A percentile compares a stretch with the other conserved stretches of the same genome.
Conservation (phyloP, 2,113 vertebrate genomes). For the Thryonomys swinderianus region DNA sequence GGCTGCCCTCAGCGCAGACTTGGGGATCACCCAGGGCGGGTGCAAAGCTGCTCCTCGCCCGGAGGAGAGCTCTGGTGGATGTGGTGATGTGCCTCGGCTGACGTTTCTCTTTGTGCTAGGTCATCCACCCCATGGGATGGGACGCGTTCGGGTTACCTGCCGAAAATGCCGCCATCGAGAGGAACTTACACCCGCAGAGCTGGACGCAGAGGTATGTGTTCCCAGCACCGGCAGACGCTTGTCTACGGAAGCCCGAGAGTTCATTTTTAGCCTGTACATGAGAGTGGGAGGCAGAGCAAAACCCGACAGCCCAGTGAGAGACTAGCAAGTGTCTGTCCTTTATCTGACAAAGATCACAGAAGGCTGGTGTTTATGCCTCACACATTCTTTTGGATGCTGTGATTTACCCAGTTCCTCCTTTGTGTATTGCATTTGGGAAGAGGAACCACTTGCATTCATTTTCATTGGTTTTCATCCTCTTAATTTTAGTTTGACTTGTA, state of each 20-base stretch:
- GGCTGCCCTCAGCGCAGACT: not conserved
- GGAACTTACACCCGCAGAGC: slow-evolving; percentile 92
- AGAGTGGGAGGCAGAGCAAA: not conserved
- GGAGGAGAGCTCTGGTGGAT: not conserved
- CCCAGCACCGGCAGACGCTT: not conserved
- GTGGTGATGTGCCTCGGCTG: not conserved
- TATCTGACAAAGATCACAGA: not conserved
- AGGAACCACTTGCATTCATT: not conserved
- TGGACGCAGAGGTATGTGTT: slow-evolving; percentile 94
- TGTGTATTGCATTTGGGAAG: not conserved
- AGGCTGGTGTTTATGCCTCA: not conserved
- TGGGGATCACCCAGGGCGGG: slow-evolving; percentile 23
- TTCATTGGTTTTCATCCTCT: not conserved
- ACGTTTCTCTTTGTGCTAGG: slow-evolving; percentile 85
- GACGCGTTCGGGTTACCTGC: slow-evolving; percentile 98
- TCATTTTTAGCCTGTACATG: not conserved
- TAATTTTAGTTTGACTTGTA: not conserved
- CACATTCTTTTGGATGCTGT: not conserved
- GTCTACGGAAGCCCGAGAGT: not conserved
- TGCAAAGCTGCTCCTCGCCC: not conserved
- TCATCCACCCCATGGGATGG: slow-evolving; percentile 99
- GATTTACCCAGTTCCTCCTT: slow-evolving; percentile 45
- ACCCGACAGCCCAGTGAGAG: not conserved
- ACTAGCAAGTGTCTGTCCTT: not conserved
- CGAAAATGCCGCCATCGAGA: slow-evolving; percentile 97